phyloP scores from a whole-genome alignment of 64 coral and sea anemone genomes.

The Hydrozoanthus tunicans region DNA sequence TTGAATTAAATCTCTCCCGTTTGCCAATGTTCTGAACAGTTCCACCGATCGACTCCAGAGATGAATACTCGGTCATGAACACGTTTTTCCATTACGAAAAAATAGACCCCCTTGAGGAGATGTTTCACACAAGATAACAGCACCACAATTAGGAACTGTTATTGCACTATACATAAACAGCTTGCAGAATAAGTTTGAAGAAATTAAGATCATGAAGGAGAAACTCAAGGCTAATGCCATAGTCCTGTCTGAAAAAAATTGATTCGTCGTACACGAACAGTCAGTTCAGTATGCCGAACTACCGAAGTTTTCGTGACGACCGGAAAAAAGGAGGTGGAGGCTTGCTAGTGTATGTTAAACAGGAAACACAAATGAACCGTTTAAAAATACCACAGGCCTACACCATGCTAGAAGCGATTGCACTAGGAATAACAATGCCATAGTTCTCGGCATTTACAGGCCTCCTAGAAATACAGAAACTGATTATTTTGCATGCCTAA shows the following conservation, averaged over 20 bases:
- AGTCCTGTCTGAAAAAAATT: conserved; percentile 29
- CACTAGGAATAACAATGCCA: conserved; percentile 9
- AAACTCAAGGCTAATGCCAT: not conserved
- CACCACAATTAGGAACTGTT: conserved; percentile 42
- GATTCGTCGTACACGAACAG: conserved; percentile 21
- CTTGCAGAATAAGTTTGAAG: conserved; percentile 44
- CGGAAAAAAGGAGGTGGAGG: conserved; percentile 32
- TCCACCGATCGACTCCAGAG: not conserved
- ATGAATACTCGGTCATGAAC: not conserved
- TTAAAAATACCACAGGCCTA: conserved; percentile 22
- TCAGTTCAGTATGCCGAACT: not conserved
- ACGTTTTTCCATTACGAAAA: not conserved
- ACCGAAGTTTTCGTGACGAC: conserved; percentile 20
- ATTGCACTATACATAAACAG: conserved; percentile 53
- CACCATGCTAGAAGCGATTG: not conserved
- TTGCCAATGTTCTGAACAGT: too few relatives aligned
- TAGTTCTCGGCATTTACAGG: conserved; percentile 19
- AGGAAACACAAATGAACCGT: not conserved
- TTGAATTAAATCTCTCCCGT: not conserved
- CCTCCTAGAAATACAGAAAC: not conserved
- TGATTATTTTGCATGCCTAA: not conserved
- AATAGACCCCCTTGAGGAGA: conserved; percentile 39
- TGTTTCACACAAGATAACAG: conserved; percentile 34
- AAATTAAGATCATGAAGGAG: not conserved
- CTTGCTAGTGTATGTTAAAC: not conserved